These are phyloP conservation scores for Taxidea taxus DNA, from an alignment of 2,113 vertebrate species.

Conservation along the genomic window DNA sequence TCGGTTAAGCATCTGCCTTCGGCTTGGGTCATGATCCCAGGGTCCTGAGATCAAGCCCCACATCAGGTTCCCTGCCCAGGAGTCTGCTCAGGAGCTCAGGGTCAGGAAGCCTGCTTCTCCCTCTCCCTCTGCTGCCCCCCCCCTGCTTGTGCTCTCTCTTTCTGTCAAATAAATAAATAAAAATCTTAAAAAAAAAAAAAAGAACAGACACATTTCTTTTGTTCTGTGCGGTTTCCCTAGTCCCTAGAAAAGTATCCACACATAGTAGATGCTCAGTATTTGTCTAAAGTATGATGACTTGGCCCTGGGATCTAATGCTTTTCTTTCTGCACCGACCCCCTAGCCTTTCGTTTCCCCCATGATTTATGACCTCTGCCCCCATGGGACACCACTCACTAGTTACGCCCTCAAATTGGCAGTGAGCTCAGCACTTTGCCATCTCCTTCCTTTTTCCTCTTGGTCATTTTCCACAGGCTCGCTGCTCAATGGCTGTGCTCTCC, in stretches of 20 bases:
- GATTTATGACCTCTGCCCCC: neutral
- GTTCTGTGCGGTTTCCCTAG: neutral
- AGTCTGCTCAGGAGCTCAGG: no score
- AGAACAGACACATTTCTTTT: neutral
- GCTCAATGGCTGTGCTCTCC: neutral
- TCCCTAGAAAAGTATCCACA: neutral
- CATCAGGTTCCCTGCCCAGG: no score
- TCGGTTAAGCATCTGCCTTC: no score
- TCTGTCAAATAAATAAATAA: no score
- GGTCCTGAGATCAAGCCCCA: no score
- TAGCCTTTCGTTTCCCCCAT: fast-evolving
- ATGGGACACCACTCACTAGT: neutral
- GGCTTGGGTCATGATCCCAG: no score
- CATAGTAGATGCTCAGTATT: neutral
- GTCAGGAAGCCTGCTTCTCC: no score
- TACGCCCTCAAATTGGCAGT: neutral
- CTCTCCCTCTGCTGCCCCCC: no score
- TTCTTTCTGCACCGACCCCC: neutral
- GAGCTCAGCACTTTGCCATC: neutral
- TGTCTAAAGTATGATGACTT: neutral
- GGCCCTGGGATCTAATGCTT: neutral
- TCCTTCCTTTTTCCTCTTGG: neutral
- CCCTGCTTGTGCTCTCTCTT: no score
- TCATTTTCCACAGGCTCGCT: neutral
- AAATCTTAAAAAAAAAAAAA: no score